Conservation (phyloP, 2,888 invertebrate species). For the Alcis repandata region DNA sequence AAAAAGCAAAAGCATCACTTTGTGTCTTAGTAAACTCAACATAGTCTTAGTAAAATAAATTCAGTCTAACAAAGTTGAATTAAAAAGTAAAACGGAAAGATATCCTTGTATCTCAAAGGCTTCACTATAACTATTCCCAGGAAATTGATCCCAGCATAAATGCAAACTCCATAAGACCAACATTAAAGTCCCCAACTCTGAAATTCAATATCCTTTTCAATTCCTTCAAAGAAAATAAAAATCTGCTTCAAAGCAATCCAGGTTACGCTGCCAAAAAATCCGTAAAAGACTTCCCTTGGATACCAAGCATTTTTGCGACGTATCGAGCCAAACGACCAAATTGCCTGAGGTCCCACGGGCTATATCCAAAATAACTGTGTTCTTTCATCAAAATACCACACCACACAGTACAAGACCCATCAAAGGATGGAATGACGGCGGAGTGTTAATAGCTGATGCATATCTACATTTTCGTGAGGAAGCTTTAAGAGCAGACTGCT, state of each 20-base stretch:
- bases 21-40: too few relatives aligned
- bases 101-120: neutral
- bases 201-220: slow-evolving; percentile 45
- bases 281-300: slow-evolving; percentile 39
- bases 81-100: neutral
- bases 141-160: slow-evolving; percentile 43
- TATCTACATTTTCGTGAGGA: slow-evolving; percentile 68
- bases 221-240: slow-evolving; percentile 43
- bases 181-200: slow-evolving; percentile 32
- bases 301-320: slow-evolving; percentile 48
- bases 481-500: slow-evolving; percentile 53
- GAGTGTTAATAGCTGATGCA: slow-evolving; percentile 73
- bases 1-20: too few relatives aligned
- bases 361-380: slow-evolving; percentile 61
- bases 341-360: slow-evolving; percentile 57
- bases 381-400: slow-evolving; percentile 63
- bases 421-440: slow-evolving; percentile 63
- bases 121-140: slow-evolving; percentile 30
- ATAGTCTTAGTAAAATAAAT: too few relatives aligned
- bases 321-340: slow-evolving; percentile 56
- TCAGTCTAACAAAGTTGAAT: too few relatives aligned
- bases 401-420: slow-evolving; percentile 53
- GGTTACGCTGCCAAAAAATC: slow-evolving; percentile 42
- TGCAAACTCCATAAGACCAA: slow-evolving; percentile 25
- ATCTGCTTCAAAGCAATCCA: slow-evolving; percentile 43